Evolutionary conservation across 2,888 invertebrate species (phyloP).

Genomic region (Ophonus ardosiacus): DNA sequence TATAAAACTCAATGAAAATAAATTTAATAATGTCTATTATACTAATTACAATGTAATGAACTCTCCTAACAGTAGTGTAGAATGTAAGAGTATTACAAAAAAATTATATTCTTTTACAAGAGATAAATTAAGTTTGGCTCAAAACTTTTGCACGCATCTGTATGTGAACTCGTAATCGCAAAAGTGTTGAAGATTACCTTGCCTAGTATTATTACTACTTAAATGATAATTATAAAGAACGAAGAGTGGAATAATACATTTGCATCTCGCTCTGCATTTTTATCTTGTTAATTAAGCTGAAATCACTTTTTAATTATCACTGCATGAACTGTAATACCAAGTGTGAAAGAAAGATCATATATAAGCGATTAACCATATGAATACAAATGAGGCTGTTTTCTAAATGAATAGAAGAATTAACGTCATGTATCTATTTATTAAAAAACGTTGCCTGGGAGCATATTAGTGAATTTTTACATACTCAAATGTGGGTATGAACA

Average conservation of each 20-base stretch:
- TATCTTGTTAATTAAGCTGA: slow-evolving; percentile 43
- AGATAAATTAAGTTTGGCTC: no score
- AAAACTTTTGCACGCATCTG: no score
- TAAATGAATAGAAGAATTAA: slow-evolving; percentile 19
- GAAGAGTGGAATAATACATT: background rate
- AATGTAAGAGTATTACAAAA: no score
- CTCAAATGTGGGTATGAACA: no score
- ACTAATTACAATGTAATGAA: no score
- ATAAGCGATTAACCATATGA: slow-evolving; percentile 24
- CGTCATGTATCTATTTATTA: background rate
- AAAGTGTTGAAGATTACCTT: background rate
- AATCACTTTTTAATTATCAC: slow-evolving; percentile 40
- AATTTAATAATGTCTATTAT: no score
- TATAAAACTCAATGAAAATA: no score
- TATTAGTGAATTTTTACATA: no score
- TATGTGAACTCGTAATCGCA: background rate
- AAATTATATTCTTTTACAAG: no score
- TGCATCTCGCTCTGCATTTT: slow-evolving; percentile 34
- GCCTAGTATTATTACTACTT: background rate
- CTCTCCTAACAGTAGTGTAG: no score
- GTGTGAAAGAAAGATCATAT: slow-evolving; percentile 17
- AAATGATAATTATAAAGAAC: slow-evolving; percentile 19
- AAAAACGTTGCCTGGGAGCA: no score
- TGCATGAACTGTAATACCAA: slow-evolving; percentile 23
- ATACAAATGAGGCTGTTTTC: slow-evolving; percentile 14